phyloP scores from a whole-genome alignment of 2,888 invertebrate genomes.

The Clanis bilineata region DNA sequence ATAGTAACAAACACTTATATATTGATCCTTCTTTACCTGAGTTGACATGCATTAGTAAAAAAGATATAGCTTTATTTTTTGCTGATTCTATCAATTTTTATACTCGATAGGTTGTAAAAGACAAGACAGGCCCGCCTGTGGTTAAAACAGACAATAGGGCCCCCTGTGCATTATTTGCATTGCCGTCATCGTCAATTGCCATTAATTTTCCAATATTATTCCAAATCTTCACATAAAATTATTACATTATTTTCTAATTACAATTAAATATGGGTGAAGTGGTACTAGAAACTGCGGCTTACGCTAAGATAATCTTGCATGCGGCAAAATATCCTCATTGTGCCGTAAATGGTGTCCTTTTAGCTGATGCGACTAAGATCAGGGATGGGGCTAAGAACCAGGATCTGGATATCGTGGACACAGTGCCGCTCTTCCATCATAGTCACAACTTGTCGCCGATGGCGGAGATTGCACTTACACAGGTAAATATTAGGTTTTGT shows the following conservation, averaged over 20 bases:
- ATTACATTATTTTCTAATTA: background rate
- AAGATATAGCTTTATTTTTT: no score
- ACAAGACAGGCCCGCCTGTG: no score
- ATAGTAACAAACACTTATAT: no score
- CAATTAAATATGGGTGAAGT: conserved; percentile 69
- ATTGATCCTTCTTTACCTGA: no score
- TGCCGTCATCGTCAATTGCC: no score
- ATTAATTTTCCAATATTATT: no score
- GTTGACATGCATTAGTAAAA: no score
- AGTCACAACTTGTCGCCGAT: conserved; percentile 95
- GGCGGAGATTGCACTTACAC: conserved; percentile 95
- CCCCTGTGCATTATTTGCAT: no score
- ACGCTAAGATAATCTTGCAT: conserved; percentile 96
- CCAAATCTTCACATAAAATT: no score
- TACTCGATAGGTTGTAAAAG: no score
- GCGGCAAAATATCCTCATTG: conserved; percentile 98
- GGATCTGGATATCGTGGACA: conserved; percentile 88
- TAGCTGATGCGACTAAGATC: conserved; percentile 85
- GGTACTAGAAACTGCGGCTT: conserved; percentile 87
- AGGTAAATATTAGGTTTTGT: conserved; percentile 81
- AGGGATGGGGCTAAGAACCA: conserved; percentile 79
- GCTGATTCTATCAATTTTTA: no score
- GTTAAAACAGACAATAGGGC: no score
- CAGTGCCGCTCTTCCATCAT: conserved; percentile 95
- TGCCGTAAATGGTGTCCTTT: conserved; percentile 94